A percentile compares a stretch with the other conserved stretches of the same genome.
Evolutionary conservation across 2,113 vertebrate genomes (phyloP).

Genomic region (Empidonax alnorum): DNA sequence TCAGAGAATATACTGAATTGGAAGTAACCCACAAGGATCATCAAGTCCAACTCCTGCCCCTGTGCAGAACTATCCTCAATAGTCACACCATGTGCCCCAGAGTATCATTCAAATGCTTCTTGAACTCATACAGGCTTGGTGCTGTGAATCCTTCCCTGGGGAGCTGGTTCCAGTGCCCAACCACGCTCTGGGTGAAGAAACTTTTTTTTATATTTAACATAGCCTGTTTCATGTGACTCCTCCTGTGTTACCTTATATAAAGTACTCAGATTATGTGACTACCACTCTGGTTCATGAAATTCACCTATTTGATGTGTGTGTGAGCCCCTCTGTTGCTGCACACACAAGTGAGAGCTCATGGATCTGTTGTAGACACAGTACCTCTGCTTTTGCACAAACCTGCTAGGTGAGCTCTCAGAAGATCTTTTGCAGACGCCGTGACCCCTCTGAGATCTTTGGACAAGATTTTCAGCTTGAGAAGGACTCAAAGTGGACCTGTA

Average conservation of each 20-base stretch:
- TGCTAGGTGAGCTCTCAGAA: background rate
- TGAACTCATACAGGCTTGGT: background rate
- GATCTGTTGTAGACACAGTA: background rate
- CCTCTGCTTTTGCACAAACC: background rate
- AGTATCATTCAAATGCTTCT: background rate
- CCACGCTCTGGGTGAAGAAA: background rate
- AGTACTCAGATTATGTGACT: background rate
- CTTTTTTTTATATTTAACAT: background rate
- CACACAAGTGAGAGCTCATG: rapidly evolving
- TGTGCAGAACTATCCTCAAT: background rate
- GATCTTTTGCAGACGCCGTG: background rate
- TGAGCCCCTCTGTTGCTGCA: background rate
- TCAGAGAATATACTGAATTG: background rate
- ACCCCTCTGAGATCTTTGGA: background rate
- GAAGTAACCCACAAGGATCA: background rate
- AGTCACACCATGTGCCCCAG: background rate
- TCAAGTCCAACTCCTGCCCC: background rate
- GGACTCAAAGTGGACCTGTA: background rate
- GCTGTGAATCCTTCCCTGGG: background rate
- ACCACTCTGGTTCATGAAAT: background rate
- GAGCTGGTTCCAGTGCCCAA: background rate
- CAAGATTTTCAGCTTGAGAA: background rate
- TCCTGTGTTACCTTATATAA: background rate
- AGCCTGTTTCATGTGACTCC: background rate
- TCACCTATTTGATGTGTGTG: background rate